Conservation (phyloP, 2,888 invertebrate genomes). For the Hedya salicella region DNA sequence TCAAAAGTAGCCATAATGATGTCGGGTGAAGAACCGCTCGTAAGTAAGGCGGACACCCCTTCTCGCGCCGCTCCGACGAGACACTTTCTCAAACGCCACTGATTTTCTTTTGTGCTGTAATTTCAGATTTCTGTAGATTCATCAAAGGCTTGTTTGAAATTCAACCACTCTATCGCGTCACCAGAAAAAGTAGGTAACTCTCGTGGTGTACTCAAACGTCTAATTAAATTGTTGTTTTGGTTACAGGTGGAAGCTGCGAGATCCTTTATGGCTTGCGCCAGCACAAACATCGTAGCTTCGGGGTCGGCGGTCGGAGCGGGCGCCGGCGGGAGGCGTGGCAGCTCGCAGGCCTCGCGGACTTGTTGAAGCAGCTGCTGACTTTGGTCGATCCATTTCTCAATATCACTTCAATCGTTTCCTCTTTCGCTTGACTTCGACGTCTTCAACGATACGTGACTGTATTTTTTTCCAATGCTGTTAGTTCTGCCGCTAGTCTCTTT, state of each 20-base stretch:
- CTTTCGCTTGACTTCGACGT: too few species aligned
- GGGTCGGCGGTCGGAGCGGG: background rate
- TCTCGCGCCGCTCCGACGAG: too few species aligned
- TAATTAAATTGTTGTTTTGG: background rate
- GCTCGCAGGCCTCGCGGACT: background rate
- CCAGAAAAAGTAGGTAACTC: slow-evolving; percentile 14
- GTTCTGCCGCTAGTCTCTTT: too few species aligned
- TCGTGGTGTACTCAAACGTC: background rate
- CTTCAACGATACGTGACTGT: too few species aligned
- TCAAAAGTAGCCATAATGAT: background rate
- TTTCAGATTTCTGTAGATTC: background rate
- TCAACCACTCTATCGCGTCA: slow-evolving; percentile 18
- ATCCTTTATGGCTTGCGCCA: slow-evolving; percentile 6
- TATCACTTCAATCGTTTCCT: background rate
- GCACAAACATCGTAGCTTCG: background rate
- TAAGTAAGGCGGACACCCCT: slow-evolving; percentile 2
- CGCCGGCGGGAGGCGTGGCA: too few species aligned
- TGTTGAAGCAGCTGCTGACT: slow-evolving; percentile 6
- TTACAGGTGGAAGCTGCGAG: slow-evolving; percentile 6
- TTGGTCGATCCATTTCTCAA: too few species aligned
- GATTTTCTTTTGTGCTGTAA: too few species aligned
- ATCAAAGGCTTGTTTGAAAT: slow-evolving; percentile 8
- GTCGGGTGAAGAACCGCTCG: slow-evolving; percentile 9
- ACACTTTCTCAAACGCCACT: too few species aligned
- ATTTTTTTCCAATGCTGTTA: too few species aligned